Conservation (phyloP, 2,888 invertebrate species). For the Mongoloraphidia duomilia region DNA sequence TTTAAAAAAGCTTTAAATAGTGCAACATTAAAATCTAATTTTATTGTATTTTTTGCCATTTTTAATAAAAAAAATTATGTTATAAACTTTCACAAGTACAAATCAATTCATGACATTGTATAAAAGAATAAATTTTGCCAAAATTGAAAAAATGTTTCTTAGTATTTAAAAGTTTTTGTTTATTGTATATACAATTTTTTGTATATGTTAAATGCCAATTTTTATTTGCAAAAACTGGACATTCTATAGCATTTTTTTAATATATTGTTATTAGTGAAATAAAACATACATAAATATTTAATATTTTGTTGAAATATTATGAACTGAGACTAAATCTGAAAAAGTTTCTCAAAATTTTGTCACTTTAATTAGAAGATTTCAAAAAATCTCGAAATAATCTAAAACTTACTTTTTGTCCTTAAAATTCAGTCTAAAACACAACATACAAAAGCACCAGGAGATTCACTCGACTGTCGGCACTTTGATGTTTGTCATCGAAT, state of each 20-base stretch:
- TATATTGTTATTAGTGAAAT: neutral
- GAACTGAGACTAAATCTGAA: conserved; percentile 1
- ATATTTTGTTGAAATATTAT: conserved; percentile 7
- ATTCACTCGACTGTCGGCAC: too few species aligned
- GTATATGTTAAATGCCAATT: too few species aligned
- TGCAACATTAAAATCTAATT: neutral
- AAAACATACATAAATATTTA: conserved; percentile 4
- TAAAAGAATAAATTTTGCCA: neutral
- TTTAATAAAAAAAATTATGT: neutral
- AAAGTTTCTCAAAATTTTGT: conserved; percentile 4
- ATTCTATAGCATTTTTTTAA: too few species aligned
- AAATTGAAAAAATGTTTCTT: conserved; percentile 1
- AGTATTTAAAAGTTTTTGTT: neutral
- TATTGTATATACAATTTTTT: neutral
- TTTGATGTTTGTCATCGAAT: too few species aligned
- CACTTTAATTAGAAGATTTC: conserved; percentile 4
- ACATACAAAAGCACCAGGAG: too few species aligned
- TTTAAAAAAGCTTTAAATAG: neutral
- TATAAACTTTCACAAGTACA: neutral
- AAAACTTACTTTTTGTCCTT: too few species aligned
- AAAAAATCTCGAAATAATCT: too few species aligned
- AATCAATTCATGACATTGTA: neutral
- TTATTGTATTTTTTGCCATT: conserved; percentile 2
- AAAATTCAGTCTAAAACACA: too few species aligned
- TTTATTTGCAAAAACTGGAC: too few species aligned